Conservation (phyloP, 2,797 vertebrate genomes). For the Basileuterus tristriatus region DNA sequence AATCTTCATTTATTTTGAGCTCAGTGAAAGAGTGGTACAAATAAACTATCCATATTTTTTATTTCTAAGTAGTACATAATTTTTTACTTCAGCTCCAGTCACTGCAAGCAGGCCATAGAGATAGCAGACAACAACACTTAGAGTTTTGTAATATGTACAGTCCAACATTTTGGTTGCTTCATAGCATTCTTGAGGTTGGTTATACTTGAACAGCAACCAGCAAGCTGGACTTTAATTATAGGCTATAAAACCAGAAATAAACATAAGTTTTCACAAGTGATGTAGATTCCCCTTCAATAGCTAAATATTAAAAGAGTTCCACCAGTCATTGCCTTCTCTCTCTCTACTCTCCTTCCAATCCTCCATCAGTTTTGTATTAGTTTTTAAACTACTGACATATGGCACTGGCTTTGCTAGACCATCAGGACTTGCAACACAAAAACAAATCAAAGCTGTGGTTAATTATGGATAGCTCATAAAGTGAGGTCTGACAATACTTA, state of each 20-base stretch:
- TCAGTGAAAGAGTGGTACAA: background rate
- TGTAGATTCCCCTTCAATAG: conserved; percentile 10
- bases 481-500: background rate
- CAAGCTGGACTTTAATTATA: conserved; percentile 59
- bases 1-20: background rate
- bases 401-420: background rate
- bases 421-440: background rate
- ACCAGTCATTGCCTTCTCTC: background rate
- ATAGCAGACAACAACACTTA: background rate
- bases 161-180: background rate
- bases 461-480: background rate
- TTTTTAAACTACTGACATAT: background rate
- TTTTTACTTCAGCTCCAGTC: background rate
- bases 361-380: background rate
- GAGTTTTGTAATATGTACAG: background rate
- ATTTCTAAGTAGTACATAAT: background rate
- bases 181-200: conserved; percentile 30
- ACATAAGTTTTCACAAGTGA: conserved; percentile 8
- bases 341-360: background rate
- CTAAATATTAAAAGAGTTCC: background rate
- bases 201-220: conserved; percentile 51
- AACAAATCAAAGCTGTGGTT: background rate
- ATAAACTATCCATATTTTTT: background rate
- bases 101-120: background rate
- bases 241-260: conserved; percentile 43